A percentile compares a stretch with the other conserved stretches of the same genome.
phyloP scores from a whole-genome alignment of 2,113 vertebrate genomes.

The Pogona vitticeps region DNA sequence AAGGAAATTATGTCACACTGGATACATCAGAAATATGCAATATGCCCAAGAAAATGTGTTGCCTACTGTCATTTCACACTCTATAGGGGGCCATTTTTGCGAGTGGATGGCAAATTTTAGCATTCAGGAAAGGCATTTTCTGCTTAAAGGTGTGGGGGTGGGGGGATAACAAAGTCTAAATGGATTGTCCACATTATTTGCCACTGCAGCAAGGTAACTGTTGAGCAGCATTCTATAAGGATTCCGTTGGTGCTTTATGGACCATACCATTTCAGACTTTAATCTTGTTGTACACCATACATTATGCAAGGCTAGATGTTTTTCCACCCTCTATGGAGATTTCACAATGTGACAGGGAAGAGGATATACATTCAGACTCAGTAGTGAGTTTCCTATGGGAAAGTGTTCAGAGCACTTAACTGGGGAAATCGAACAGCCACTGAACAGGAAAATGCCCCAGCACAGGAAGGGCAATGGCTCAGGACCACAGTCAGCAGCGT shows the following conservation, averaged over 20 bases:
- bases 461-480: too few species aligned
- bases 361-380: slow-evolving; percentile 3
- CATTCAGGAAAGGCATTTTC: slow-evolving; percentile 66
- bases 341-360: background rate
- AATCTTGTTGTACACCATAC: slow-evolving; percentile 58
- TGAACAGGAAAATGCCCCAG: too few species aligned
- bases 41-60: slow-evolving; percentile 65
- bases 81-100: slow-evolving; percentile 63
- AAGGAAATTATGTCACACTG: slow-evolving; percentile 40
- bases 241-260: slow-evolving; percentile 51
- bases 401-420: background rate
- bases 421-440: too few species aligned
- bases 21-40: slow-evolving; percentile 63
- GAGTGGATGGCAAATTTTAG: slow-evolving; percentile 57
- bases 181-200: slow-evolving; percentile 47
- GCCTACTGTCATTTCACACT: slow-evolving; percentile 68
- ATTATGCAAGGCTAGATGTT: slow-evolving; percentile 53
- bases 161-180: slow-evolving; percentile 51
- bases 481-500: too few species aligned
- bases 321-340: slow-evolving; percentile 29
- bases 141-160: slow-evolving; percentile 51
- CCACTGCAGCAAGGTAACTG: slow-evolving; percentile 41
- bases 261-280: slow-evolving; percentile 45
- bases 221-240: slow-evolving; percentile 55
- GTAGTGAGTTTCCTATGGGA: background rate